Conservation (phyloP, 1,140 invertebrate genomes). For the Cyrtorhinus lividipennis region DNA sequence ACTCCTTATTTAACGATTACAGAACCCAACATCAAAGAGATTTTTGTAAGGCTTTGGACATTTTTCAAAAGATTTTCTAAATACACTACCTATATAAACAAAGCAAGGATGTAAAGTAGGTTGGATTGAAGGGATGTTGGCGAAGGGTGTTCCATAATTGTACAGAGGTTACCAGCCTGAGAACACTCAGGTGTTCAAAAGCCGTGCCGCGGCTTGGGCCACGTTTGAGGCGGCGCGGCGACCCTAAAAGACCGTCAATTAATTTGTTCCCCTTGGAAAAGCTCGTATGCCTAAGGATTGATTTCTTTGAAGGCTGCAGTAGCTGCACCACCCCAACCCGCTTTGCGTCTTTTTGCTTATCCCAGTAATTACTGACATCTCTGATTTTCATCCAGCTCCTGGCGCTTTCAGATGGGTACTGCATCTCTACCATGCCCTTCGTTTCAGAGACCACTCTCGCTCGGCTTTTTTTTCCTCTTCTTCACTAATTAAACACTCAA, state of each 20-base stretch:
- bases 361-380: constrained; percentile 14
- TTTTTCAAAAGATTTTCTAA: neutral
- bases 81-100: neutral
- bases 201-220: neutral
- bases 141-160: constrained; percentile 9
- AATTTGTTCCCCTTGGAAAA: constrained; percentile 20
- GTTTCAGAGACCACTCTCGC: too few relatives aligned
- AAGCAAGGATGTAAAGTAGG: neutral
- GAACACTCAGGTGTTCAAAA: constrained; percentile 16
- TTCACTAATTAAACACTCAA: too few relatives aligned
- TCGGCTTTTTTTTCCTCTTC: too few relatives aligned
- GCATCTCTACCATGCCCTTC: too few relatives aligned
- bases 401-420: neutral
- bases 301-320: constrained; percentile 17
- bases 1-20: too few relatives aligned
- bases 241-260: constrained; percentile 18
- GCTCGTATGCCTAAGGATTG: constrained; percentile 20
- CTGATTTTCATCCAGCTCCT: constrained; percentile 4
- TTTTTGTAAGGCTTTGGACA: neutral
- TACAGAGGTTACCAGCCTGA: neutral
- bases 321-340: neutral
- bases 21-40: too few relatives aligned
- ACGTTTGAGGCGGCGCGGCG: neutral
- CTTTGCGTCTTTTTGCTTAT: neutral
- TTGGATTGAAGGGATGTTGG: neutral